A percentile compares a stretch with the other conserved stretches of the same genome.
Evolutionary conservation across 2,888 invertebrate species (phyloP).

Genomic region (Abrostola triplasia): DNA sequence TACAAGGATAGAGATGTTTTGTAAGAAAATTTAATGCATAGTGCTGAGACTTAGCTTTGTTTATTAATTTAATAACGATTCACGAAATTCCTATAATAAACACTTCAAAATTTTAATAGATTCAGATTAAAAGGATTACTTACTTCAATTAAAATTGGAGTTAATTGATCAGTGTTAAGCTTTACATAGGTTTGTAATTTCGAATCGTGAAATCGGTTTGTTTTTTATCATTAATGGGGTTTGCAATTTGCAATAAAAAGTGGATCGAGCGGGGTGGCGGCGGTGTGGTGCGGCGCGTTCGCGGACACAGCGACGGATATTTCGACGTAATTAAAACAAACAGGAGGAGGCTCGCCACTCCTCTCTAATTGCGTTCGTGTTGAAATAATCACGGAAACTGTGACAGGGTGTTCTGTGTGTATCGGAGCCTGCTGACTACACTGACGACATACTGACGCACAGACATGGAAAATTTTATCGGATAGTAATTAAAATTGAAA

Average conservation of each 20-base stretch:
- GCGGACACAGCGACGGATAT: slow-evolving; percentile 74
- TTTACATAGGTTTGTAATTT: slow-evolving; percentile 60
- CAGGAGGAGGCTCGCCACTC: slow-evolving; percentile 84
- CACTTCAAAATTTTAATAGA: slow-evolving; percentile 9
- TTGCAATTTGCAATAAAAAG: slow-evolving; percentile 83
- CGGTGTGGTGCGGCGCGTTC: slow-evolving; percentile 53
- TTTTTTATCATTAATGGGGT: slow-evolving; percentile 78
- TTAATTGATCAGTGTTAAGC: slow-evolving; percentile 57
- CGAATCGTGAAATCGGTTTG: slow-evolving; percentile 67
- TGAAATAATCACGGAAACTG: slow-evolving; percentile 84
- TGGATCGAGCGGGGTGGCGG: slow-evolving; percentile 59
- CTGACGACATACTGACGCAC: slow-evolving; percentile 38
- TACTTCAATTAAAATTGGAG: slow-evolving; percentile 46
- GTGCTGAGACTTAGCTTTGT: neutral
- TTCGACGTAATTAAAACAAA: slow-evolving; percentile 88
- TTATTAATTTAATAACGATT: neutral
- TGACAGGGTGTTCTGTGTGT: slow-evolving; percentile 68
- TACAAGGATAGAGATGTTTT: neutral
- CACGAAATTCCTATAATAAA: neutral
- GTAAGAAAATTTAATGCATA: neutral
- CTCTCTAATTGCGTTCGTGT: slow-evolving; percentile 86
- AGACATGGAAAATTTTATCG: slow-evolving; percentile 24
- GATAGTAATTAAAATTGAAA: slow-evolving; percentile 12
- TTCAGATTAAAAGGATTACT: slow-evolving; percentile 25
- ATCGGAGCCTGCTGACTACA: slow-evolving; percentile 56